Evolutionary conservation across 2,797 vertebrate species (phyloP).

Genomic region (Caiman crocodilus): DNA sequence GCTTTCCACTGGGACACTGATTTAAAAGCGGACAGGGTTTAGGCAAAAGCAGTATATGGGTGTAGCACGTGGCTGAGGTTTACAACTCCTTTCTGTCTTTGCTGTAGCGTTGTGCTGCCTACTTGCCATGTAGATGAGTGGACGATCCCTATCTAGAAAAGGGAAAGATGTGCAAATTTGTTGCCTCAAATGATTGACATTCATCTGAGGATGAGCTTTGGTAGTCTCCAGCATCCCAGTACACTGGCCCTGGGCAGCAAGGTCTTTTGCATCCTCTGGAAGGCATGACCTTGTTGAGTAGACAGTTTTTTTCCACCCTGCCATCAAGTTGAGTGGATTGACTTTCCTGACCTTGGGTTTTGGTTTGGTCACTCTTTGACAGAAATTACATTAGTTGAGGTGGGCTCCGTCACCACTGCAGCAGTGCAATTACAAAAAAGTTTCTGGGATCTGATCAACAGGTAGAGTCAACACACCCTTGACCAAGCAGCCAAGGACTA

Average conservation of each 20-base stretch:
- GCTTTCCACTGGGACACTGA: conserved; percentile 17
- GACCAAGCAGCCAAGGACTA: background rate
- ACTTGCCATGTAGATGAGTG: background rate
- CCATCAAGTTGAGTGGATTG: background rate
- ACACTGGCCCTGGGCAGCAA: background rate
- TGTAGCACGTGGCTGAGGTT: background rate
- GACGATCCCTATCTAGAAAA: no score
- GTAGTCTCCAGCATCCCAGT: background rate
- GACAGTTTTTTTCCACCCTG: background rate
- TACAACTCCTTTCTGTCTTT: conserved; percentile 2
- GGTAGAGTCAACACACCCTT: conserved; percentile 65
- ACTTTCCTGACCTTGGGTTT: background rate
- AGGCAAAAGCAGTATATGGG: background rate
- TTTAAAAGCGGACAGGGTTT: conserved; percentile 21
- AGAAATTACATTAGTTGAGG: accelerated
- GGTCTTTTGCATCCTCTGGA: background rate
- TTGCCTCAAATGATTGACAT: no score
- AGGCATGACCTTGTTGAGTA: background rate
- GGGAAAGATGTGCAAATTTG: no score
- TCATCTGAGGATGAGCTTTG: background rate
- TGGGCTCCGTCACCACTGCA: background rate
- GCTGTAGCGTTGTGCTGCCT: background rate
- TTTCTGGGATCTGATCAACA: conserved; percentile 34
- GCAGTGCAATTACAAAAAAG: background rate
- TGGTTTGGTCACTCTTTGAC: background rate